Evolutionary conservation across 37 sponge, comb jelly and placozoan genomes (phyloP).

Genomic region (Spongia lamella): DNA sequence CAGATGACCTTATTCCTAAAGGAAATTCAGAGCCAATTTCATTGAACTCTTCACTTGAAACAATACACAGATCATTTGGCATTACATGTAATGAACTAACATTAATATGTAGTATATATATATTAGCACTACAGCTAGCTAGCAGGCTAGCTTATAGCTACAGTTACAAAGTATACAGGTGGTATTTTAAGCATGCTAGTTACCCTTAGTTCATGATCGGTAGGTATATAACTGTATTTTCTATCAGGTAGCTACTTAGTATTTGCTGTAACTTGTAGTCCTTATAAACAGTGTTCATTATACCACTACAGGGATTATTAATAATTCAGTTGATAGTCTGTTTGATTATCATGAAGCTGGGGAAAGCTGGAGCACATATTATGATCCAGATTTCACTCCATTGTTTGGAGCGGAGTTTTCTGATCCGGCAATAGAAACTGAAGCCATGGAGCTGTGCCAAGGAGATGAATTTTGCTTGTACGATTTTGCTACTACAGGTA

Average conservation of each 20-base stretch:
- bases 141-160: too few species aligned
- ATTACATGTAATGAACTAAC: conserved; percentile 30
- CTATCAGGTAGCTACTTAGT: too few species aligned
- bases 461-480: conserved; percentile 47
- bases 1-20: conserved; percentile 59
- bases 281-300: too few species aligned
- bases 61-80: conserved; percentile 39
- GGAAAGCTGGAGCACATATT: conserved; percentile 39
- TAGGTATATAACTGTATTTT: too few species aligned
- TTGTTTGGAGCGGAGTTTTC: conserved; percentile 45
- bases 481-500: conserved; percentile 62
- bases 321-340: conserved; percentile 24
- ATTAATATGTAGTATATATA: too few species aligned
- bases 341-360: conserved; percentile 30
- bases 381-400: conserved; percentile 49
- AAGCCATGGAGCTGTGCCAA: conserved; percentile 46
- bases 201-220: too few species aligned
- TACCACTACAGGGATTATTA: conserved; percentile 75
- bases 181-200: too few species aligned
- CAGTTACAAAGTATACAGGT: too few species aligned
- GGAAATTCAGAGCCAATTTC: conserved; percentile 9
- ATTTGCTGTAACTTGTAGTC: too few species aligned
- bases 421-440: conserved; percentile 33
- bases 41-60: conserved; percentile 19
- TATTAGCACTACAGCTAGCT: too few species aligned